Conservation (phyloP, 37 sponge, comb jelly and placozoan genomes). For the Beroe forskalii region DNA sequence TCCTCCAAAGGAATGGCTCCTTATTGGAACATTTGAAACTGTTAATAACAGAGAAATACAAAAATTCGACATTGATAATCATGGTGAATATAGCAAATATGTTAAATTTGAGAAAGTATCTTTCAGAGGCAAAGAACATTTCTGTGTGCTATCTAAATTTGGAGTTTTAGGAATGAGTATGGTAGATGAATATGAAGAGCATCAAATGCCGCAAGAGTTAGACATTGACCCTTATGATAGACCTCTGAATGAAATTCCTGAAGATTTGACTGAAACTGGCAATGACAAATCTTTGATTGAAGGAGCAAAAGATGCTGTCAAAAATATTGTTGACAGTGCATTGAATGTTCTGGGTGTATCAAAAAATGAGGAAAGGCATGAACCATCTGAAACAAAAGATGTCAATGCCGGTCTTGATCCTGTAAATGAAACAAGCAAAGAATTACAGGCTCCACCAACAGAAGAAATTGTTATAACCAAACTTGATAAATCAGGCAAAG, state of each 20-base stretch:
- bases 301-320: conserved; percentile 47
- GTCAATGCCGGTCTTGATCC: not conserved
- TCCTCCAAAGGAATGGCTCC: conserved; percentile 49
- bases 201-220: not conserved
- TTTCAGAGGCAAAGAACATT: conserved; percentile 41
- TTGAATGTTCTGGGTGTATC: conserved; percentile 51
- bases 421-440: not conserved
- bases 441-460: not conserved
- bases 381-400: not conserved
- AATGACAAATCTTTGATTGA: conserved; percentile 20
- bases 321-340: conserved; percentile 61
- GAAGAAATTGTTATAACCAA: conserved; percentile 11
- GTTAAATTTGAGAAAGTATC: conserved; percentile 55
- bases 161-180: conserved; percentile 39
- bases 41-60: conserved; percentile 16
- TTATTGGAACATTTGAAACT: conserved; percentile 44
- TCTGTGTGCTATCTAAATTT: conserved; percentile 35
- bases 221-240: conserved; percentile 19
- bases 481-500: conserved; percentile 39
- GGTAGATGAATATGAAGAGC: conserved; percentile 63
- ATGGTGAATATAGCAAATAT: conserved; percentile 53
- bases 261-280: not conserved
- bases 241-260: not conserved
- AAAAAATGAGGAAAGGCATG: not conserved
- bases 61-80: conserved; percentile 14